These are phyloP conservation scores for Alectura lathami DNA, from an alignment of 2,113 vertebrate genomes.

Conservation along the genomic window DNA sequence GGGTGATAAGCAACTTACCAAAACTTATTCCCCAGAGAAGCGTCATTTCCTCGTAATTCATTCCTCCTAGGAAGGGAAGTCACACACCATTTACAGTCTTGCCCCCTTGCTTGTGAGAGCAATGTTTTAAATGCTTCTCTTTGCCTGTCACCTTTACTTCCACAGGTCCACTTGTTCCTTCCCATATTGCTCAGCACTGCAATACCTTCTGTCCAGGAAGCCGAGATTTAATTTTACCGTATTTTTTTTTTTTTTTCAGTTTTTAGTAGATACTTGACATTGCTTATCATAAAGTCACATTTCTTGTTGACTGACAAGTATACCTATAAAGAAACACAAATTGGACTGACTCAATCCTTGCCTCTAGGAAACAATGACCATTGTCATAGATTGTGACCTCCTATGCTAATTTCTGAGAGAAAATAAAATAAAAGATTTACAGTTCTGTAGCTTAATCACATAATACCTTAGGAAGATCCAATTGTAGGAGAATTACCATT, in stretches of 20 bases:
- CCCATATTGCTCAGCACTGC: not conserved
- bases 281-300: constrained; percentile 5
- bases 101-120: not conserved
- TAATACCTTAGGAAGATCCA: not conserved
- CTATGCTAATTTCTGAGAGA: not conserved
- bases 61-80: not conserved
- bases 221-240: not conserved
- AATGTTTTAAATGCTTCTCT: not conserved
- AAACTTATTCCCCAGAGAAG: not conserved
- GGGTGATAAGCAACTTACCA: not conserved
- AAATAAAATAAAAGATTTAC: not conserved
- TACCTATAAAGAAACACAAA: not conserved
- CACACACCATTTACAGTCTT: not conserved
- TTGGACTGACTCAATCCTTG: not conserved
- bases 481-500: not conserved
- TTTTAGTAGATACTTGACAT: not conserved
- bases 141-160: not conserved
- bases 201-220: not conserved
- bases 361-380: not conserved
- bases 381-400: not conserved
- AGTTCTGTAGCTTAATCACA: not conserved
- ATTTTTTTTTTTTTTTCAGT: not conserved
- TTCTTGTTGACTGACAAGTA: not conserved
- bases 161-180: not conserved
- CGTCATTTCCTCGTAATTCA: not conserved